Percentiles rank a stretch among this genome's conserved stretches.
phyloP scores from a whole-genome alignment of 2,888 invertebrate genomes.

The Stenoptilia bipunctidactyla region DNA sequence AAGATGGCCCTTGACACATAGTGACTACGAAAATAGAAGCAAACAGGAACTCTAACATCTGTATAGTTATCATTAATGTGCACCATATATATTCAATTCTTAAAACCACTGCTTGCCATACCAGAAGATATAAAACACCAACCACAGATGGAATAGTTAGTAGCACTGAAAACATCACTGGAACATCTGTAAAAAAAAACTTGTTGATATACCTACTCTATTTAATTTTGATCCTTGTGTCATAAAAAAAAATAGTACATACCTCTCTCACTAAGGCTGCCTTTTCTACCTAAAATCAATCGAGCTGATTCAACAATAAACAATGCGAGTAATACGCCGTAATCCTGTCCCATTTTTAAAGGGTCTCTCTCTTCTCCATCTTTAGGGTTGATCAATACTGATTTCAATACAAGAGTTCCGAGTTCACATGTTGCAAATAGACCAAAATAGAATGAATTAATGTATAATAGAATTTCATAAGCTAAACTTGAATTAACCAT shows the following conservation, averaged over 20 bases:
- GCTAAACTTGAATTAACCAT: constrained; percentile 84
- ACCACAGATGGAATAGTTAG: constrained; percentile 88
- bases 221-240: neutral
- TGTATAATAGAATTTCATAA: constrained; percentile 86
- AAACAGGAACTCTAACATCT: constrained; percentile 85
- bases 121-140: constrained; percentile 87
- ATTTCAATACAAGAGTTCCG: constrained; percentile 83
- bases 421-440: constrained; percentile 87
- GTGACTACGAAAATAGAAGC: constrained; percentile 80
- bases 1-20: constrained; percentile 73
- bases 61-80: constrained; percentile 85
- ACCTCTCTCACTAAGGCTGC: constrained; percentile 86
- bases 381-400: constrained; percentile 69
- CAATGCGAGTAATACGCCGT: constrained; percentile 81
- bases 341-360: constrained; percentile 80
- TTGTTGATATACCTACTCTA: neutral
- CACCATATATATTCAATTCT: constrained; percentile 91
- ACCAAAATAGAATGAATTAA: constrained; percentile 90
- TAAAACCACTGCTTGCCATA: constrained; percentile 89
- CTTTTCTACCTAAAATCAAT: constrained; percentile 87
- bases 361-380: constrained; percentile 79
- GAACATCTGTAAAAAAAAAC: constrained; percentile 72
- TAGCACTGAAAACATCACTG: constrained; percentile 85
- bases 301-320: constrained; percentile 85
- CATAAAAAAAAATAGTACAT: too few species aligned